These are phyloP conservation scores for Hypotaenidia philippensis DNA, from an alignment of 2,797 vertebrate genomes.

Conservation along the genomic window DNA sequence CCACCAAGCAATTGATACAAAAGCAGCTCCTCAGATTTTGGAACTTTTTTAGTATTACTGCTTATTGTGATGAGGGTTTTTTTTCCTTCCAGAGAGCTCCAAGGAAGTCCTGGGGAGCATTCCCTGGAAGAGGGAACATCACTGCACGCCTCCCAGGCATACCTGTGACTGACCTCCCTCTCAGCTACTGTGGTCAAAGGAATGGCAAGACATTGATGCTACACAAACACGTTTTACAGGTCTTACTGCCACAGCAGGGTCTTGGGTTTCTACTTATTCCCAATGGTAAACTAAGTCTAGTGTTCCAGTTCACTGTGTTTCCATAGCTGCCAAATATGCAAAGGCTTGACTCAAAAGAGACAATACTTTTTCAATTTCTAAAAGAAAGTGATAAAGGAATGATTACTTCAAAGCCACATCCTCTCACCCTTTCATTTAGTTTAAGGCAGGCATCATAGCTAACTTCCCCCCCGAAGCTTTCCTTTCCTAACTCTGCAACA, in stretches of 20 bases:
- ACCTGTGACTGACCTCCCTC: not conserved
- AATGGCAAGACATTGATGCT: too few relatives aligned
- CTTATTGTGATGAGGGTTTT: not conserved
- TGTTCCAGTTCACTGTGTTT: not conserved
- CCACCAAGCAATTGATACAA: not conserved
- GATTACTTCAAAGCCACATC: not conserved
- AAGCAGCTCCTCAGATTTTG: not conserved
- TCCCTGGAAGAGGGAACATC: not conserved
- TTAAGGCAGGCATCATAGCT: not conserved
- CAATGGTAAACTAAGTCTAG: not conserved
- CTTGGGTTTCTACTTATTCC: not conserved
- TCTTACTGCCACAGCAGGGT: not conserved
- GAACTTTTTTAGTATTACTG: not conserved
- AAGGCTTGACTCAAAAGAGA: not conserved
- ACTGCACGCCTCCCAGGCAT: rapidly evolving
- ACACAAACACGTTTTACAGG: not conserved
- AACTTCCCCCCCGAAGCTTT: not conserved
- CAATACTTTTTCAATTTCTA: not conserved
- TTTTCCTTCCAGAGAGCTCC: not conserved
- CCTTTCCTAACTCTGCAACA: not conserved
- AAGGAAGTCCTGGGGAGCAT: not conserved
- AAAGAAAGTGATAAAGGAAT: not conserved
- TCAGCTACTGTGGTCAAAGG: not conserved
- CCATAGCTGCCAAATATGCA: not conserved
- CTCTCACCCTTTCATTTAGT: not conserved